Evolutionary conservation across 2,888 invertebrate species (phyloP).

Genomic region (Thereva unica): DNA sequence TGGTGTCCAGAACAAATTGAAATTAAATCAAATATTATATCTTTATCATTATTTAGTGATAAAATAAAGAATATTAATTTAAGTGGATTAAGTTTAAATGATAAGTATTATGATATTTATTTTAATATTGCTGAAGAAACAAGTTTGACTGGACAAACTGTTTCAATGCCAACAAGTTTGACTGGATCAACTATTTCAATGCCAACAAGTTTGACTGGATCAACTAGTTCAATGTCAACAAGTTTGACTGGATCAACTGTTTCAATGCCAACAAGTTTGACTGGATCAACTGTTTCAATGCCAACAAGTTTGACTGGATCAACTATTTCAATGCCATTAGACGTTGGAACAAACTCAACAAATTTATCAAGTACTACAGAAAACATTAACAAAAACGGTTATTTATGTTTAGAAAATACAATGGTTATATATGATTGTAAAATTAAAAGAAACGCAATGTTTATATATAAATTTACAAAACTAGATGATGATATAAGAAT

Average conservation of each 20-base stretch:
- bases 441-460: constrained; percentile 42
- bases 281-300: too few relatives aligned
- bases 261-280: too few relatives aligned
- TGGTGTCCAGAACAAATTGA: constrained; percentile 47
- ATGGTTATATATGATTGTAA: constrained; percentile 44
- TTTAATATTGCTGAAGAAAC: background rate
- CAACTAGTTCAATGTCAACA: too few relatives aligned
- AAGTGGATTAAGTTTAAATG: background rate
- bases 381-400: constrained; percentile 27
- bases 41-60: constrained; percentile 41
- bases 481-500: constrained; percentile 39
- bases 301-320: background rate
- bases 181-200: too few relatives aligned
- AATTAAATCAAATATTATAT: constrained; percentile 41
- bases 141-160: background rate
- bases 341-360: background rate
- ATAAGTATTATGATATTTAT: constrained; percentile 9
- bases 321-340: too few relatives aligned
- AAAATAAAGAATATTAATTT: constrained; percentile 3
- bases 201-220: too few relatives aligned
- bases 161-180: too few relatives aligned
- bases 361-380: too few relatives aligned
- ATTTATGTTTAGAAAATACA: constrained; percentile 39
- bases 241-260: too few relatives aligned
- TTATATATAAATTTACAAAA: constrained; percentile 42